Base-by-base conservation (phyloP, 2,113 vertebrate genomes). In the Uropsilus gracilis region DNA sequence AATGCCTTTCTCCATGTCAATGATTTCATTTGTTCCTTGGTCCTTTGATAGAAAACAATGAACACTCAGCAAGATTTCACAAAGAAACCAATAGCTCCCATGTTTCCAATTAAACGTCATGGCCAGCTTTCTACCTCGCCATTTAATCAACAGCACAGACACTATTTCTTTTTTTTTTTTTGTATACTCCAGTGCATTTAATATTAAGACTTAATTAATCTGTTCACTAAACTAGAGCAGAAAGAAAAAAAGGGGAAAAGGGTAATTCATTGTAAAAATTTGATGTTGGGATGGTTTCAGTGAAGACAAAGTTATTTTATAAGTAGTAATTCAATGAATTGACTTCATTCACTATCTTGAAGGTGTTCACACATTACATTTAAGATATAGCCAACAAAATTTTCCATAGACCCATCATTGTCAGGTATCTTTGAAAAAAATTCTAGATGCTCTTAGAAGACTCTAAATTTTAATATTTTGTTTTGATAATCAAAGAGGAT, bases 191-290 rank as follows among this genome's bases (percentile, higher is more conserved):
- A 95, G 59, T 0, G 0, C 98, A 97, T 96, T 95, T 97, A 97
- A 84, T 96, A 98, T 97, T 98, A 98, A 82, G 85, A 97, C 61
- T 97, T 98, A 98, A 98, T 97, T 97, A 97, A 94, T 50, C 72
- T 92, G 64, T 68, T 97, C 91, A 95, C 92, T 96, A 97, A 97
- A 96, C 90, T 96, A 96, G 68, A 97, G 86, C 37, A 92, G 89
- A 82, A 86, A 97, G 94, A 2, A 77, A 94, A 97, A 97, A 55
- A 48, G 73, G 20, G 81, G 57, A 80, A 5, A 78, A 50, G 84
- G 92, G 32, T 57, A 95, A 97, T 96, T 86, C 0, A 94, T 95
- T 97, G 95, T 0, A 87, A 75, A 96, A 96, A 91, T 61, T 91
- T 89, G 84, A 44, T 53, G n/a, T 48, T 94, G 92, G 86, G 97